Base-by-base conservation (phyloP, 2,797 vertebrate genomes). In the Syndactyla subalaris region DNA sequence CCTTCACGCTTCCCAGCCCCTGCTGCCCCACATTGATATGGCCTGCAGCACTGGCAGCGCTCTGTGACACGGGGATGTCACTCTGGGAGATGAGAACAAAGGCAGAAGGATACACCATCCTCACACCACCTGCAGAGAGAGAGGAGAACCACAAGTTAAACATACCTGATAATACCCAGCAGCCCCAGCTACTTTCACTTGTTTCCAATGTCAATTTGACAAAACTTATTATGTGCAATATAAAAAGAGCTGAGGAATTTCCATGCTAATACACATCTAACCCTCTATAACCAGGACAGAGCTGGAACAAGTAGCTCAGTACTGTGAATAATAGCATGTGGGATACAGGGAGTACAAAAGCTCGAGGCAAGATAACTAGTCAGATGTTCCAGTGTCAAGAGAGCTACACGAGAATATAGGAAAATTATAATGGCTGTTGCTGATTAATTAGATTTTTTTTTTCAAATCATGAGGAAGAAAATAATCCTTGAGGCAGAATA, bases 61-160 rank as follows among this genome's bases (percentile, higher is more conserved):
- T 98, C 96, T 99, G 98, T 97, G 99, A 98, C 95, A 98, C 95
- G 1, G 99, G 99, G 75, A 99, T 98, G 97, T 99, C 99, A 81
- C 98, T 98, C 97, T 99, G 99, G 96, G 99, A 98, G 93, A 99
- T 98, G 93, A 99, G 98, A 97, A 99, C 99, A 93, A 99, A 99
- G 95, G 99, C 98, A 96, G 99, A 99, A 92, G 99, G 99, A 96
- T 99, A 99, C 85, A 99, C 99, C 99, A 99, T 99, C 95, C 99
- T 98, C 46, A 99, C 99, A 38, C 99, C 99, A 97, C 99, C 99
- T 99, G 51, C 41, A 74, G 87, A 68, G 59, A 81, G 54, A 88
- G 4, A 38, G 74, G 14, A 58, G 82, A 67, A 90, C 9, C 46
- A 70, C 13, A 70, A 70, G 48, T 63, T 63, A 88, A 70, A 87